Evolutionary conservation across 1,140 invertebrate genomes (phyloP).

Genomic region (Aphidius ervi): DNA sequence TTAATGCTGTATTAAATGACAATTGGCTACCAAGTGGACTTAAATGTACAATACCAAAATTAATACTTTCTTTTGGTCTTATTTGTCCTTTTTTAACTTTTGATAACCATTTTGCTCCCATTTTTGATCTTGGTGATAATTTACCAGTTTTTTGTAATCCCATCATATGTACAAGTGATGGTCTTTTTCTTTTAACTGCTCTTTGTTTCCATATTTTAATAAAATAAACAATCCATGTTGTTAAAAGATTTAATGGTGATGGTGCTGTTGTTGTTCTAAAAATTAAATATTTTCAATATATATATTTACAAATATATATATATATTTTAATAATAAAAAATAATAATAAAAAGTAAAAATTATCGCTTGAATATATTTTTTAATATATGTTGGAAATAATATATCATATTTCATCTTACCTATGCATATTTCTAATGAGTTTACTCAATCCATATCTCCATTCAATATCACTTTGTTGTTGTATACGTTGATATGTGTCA

Average conservation of each 20-base stretch:
- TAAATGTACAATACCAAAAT: slow-evolving; percentile 68
- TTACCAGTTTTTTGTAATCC: slow-evolving; percentile 66
- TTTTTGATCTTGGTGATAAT: slow-evolving; percentile 75
- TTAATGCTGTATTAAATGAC: slow-evolving; percentile 66
- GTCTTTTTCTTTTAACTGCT: slow-evolving; percentile 66
- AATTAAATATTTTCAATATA: slow-evolving; percentile 26
- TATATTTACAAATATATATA: neutral
- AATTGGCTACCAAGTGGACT: slow-evolving; percentile 76
- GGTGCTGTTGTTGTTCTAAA: slow-evolving; percentile 90
- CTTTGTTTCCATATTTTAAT: slow-evolving; percentile 72
- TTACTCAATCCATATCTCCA: slow-evolving; percentile 99
- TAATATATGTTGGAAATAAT: neutral
- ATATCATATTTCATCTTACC: slow-evolving; percentile 28
- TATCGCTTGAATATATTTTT: too few relatives aligned
- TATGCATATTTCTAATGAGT: slow-evolving; percentile 97
- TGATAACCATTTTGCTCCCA: slow-evolving; percentile 80
- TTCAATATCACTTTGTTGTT: slow-evolving; percentile 98
- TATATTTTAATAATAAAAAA: neutral
- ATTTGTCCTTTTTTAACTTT: slow-evolving; percentile 77
- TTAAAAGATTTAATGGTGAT: slow-evolving; percentile 93
- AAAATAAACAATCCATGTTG: slow-evolving; percentile 87
- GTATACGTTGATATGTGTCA: slow-evolving; percentile 97
- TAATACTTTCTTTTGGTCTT: slow-evolving; percentile 68
- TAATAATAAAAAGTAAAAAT: too few relatives aligned
- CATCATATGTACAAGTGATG: slow-evolving; percentile 80